Base-by-base conservation (phyloP, 2,113 vertebrate genomes). In the Casuarius casuarius region DNA sequence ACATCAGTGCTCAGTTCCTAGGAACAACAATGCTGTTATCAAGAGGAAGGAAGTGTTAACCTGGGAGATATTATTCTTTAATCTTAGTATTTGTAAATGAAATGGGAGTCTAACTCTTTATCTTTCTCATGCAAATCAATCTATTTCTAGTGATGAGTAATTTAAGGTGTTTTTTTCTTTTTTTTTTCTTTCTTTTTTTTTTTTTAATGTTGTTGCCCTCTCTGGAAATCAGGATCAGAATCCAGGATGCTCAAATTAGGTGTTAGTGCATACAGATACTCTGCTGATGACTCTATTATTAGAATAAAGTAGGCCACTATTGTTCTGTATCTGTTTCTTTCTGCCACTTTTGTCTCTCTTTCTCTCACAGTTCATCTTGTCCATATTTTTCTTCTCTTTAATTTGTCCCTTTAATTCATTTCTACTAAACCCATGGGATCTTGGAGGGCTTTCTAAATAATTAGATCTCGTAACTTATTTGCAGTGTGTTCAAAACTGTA, bases 111-210 rank as follows among this genome's bases (percentile, higher is more conserved):
- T 81, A 82, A 87, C 46, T 94, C 59, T 65, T 29, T 61, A 66
- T 59, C 71, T 85, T 96, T 92, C 91, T 91, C 84, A 90, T 94
- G 93, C 72, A 90, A 95, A 95, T 93, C 62, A 90, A 80, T 88
- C 89, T 94, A 74, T 90, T 97, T 97, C 93, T 92, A 89, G 75
- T 94, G 85, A 96, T 88, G 75, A 97, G 46, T 81, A 94, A 74
- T 95, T 87, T 91, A 83, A 82, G 46, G 9, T 51, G 14, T 0
- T 22, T 56, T 46, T 49, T 25, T 46, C 13, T 28, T 51, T 51
- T 18, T 0, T 22, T 56, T 46, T 49, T 25, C 40, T 19, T 28
- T 51, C 48, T 51, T 46, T 49, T 17, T 48, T 28, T 35, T 51
- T 70, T 29, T 44, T 33, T 31, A 76, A 54, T 29, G 29, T 92